Conservation (phyloP, 2,888 invertebrate genomes). For the Hylaea fasciaria region DNA sequence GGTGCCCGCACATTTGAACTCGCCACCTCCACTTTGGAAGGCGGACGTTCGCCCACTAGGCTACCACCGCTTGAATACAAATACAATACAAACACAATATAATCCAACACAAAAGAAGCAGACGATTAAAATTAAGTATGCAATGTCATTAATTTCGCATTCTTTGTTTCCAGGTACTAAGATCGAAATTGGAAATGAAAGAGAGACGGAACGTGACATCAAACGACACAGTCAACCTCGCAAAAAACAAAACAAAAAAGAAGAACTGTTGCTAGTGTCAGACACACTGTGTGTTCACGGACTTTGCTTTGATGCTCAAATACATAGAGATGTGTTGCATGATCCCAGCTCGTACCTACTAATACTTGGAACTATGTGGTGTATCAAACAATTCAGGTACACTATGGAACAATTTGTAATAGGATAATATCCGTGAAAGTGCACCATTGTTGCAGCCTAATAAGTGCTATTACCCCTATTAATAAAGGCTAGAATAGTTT, state of each 20-base stretch:
- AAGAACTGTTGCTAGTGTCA: constrained; percentile 86
- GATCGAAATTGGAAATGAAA: constrained; percentile 92
- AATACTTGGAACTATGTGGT: constrained; percentile 25
- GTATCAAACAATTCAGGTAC: constrained; percentile 29
- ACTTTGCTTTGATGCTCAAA: constrained; percentile 81
- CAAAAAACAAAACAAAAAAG: constrained; percentile 87
- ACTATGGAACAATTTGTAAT: constrained; percentile 25
- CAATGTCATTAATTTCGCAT: background rate
- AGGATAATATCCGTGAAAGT: constrained; percentile 22
- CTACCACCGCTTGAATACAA: no score
- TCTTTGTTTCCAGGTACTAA: constrained; percentile 89
- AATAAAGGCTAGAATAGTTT: constrained; percentile 18
- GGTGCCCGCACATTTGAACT: no score
- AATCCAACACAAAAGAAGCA: no score
- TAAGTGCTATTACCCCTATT: constrained; percentile 24
- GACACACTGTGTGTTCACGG: constrained; percentile 62
- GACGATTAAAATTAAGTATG: no score
- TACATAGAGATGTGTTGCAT: constrained; percentile 72
- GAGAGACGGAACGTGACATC: constrained; percentile 88
- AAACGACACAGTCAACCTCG: constrained; percentile 90
- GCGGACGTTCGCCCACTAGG: no score
- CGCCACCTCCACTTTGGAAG: no score
- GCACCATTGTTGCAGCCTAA: constrained; percentile 23
- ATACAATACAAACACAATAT: no score
- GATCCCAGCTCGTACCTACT: constrained; percentile 63